Evolutionary conservation across 1,140 invertebrate species (phyloP), one percentile per base, ranked within the genome.

Genomic region (Coenobita brevimanus): DNA sequence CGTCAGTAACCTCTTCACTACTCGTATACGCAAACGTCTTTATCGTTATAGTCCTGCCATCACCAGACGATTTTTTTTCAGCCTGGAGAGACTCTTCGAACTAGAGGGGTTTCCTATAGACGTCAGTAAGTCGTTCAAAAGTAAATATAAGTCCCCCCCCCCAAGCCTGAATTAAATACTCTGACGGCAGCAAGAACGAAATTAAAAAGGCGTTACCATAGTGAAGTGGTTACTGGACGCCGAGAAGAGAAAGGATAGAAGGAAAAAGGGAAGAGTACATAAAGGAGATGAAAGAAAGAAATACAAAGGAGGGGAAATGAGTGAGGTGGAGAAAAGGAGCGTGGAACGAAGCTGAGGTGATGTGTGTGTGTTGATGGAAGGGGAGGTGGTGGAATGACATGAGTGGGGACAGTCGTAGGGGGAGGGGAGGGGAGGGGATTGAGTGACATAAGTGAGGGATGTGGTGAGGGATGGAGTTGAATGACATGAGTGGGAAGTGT

Each of bases 141-240:
- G n/a, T n/a, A n/a, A n/a, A n/a, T n/a, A n/a, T n/a, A n/a, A n/a
- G n/a, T n/a, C n/a, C n/a, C n/a, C n/a, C n/a, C n/a, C n/a, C n/a
- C n/a, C n/a, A n/a, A n/a, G n/a, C n/a, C 62, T 67, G 27, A 67
- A 67, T 67, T 21, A 67, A 57, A 67, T 67, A n/a, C n/a, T n/a
- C n/a, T n/a, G n/a, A n/a, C 62, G 36, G 62, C 13, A 15, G 62
- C 24, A 30, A 67, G 36, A 30, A 33, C 3, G 17, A 33, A 6
- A 30, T 33, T 67, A 67, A 67, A 67, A 67, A 67, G 27, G 36
- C 36, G 24, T 30, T 30, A 67, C 27, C 3, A 67, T 33, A 67
- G 24, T 10, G 4, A 6, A 30, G 27, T 13, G 27, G 24, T 67
- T 21, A 21, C n/a, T 67, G 62, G 62, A n/a, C 54, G 10, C 10